Base-by-base conservation (phyloP, 2,888 invertebrate genomes). In the Cyclophora albipunctata region DNA sequence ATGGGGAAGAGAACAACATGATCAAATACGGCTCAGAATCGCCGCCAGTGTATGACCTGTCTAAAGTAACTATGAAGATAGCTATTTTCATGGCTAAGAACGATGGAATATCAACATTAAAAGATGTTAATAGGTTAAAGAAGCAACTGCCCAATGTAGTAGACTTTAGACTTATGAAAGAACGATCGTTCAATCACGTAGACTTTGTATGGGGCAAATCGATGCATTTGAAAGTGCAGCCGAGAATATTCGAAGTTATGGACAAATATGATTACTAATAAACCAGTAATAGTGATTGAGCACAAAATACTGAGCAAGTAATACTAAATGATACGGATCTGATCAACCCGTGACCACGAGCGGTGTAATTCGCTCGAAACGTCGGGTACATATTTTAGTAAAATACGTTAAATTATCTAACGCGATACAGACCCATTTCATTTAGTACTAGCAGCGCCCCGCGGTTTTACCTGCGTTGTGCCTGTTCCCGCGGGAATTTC, bases 151-250 rank as follows among this genome's bases (percentile, higher is more conserved):
- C 67, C 0, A 71, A 70, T 44, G 66, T 74, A 2, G 65, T 66
- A 3, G 51, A 64, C 0, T 60, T 67, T 45, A 53, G 54, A 4
- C 49, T 69, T 0, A 48, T 64, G 46, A 54, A 64, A 3, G 53
- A 58, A 2, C 40, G 51, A 0, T 20, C 46, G n/a, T 67, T 68
- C 44, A 72, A 66, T 35, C 73, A 75, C 40, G 20, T 62, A 1
- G 71, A 75, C 45, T 60, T 60, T 45, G 50, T 69, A 35, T 64
- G 63, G 62, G 75, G 71, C 47, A 47, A 54, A 53, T 55, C 35
- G 34, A 48, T 33, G 58, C 64, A 48, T 51, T 69, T 34, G 58
- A 57, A 48, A 34, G 49, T 55, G 7, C 42, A 50, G 34, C 71
- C 72, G 3, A 51, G 63, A 40, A 58, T 73, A 48, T 57, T 64